phyloP scores from a whole-genome alignment of 1,140 invertebrate species.

The Parapsyche elsis region DNA sequence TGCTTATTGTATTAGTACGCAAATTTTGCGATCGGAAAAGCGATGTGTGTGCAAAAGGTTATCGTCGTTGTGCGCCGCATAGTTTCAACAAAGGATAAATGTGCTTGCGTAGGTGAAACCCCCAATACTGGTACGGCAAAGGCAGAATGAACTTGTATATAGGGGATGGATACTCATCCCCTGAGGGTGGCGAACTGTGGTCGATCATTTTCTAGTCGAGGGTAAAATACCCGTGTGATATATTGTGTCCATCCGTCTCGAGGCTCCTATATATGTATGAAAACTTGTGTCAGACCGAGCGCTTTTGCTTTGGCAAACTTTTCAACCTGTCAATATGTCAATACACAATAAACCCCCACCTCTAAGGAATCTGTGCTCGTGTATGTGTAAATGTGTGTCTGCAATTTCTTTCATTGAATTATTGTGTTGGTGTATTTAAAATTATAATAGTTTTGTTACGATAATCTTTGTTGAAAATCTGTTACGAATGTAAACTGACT shows the following conservation, averaged over 20 bases:
- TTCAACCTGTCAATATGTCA: neutral
- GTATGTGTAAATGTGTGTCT: too few species aligned
- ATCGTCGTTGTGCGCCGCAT: neutral
- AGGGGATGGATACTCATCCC: neutral
- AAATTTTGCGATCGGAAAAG: too few species aligned
- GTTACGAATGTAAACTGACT: too few species aligned
- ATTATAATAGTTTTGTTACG: too few species aligned
- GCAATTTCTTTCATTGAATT: too few species aligned
- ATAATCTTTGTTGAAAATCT: too few species aligned
- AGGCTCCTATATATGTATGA: neutral
- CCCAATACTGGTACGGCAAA: neutral
- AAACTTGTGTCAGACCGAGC: neutral
- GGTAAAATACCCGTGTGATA: neutral
- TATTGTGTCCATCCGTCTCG: slow-evolving; percentile 10
- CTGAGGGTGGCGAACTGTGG: neutral
- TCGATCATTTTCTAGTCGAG: neutral
- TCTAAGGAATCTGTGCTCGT: too few species aligned
- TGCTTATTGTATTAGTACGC: too few species aligned
- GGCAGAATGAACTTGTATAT: neutral
- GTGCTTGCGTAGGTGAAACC: neutral
- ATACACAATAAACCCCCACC: too few species aligned
- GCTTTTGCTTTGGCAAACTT: neutral
- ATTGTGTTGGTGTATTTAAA: too few species aligned
- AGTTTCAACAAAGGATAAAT: slow-evolving; percentile 5
- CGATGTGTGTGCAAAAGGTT: too few species aligned